Conservation (phyloP, 2,113 vertebrate genomes). For the Parotia lawesii region DNA sequence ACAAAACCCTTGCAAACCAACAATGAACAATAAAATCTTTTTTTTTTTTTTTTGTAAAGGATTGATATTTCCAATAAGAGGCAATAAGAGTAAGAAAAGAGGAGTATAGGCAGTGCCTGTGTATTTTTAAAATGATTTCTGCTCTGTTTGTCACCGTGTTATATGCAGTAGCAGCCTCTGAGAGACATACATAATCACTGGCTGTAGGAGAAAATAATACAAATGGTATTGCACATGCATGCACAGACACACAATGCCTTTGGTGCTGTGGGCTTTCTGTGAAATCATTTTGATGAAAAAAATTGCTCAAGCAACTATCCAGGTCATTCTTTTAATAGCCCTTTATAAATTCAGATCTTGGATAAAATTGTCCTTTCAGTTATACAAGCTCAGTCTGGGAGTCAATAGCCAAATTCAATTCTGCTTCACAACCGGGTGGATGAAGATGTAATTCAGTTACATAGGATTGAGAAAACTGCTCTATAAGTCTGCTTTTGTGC, state of each 20-base stretch:
- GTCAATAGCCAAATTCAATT: not conserved
- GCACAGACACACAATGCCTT: not conserved
- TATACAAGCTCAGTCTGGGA: not conserved
- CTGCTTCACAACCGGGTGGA: not conserved
- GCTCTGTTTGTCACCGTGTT: not conserved
- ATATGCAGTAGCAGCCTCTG: not conserved
- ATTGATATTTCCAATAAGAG: not conserved
- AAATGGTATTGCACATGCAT: not conserved
- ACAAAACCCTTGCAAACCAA: not conserved
- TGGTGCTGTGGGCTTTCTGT: not conserved
- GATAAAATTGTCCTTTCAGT: not conserved
- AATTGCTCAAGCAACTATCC: not conserved
- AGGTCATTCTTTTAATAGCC: not conserved
- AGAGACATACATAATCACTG: not conserved
- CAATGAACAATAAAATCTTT: not conserved
- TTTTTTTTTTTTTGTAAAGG: not conserved
- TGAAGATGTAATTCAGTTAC: not conserved
- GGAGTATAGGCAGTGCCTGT: not conserved
- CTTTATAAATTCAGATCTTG: not conserved
- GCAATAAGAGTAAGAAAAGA: not conserved
- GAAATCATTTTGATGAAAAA: not conserved
- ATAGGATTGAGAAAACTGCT: not conserved
- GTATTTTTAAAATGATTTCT: conserved; percentile 13
- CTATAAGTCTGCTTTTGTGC: not conserved
- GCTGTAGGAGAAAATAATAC: not conserved